Evolutionary conservation across 2,888 invertebrate genomes (phyloP).

Genomic region (Coelogynopora nodosa): DNA sequence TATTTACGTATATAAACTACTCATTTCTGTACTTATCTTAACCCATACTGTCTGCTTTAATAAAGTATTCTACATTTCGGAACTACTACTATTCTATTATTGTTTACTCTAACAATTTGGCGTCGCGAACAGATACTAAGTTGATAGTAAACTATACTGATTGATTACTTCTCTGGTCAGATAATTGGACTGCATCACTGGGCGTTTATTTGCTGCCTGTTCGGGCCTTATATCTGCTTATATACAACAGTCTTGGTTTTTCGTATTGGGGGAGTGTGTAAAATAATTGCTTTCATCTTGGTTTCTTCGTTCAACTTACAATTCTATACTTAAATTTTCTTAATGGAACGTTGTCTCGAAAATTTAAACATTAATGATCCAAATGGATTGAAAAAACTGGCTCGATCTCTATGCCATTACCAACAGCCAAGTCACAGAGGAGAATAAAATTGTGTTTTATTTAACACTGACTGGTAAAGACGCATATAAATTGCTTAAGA

Average conservation of each 20-base stretch:
- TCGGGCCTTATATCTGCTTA: background rate
- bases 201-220: background rate
- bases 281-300: background rate
- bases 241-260: background rate
- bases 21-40: no score
- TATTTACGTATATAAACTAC: no score
- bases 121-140: no score
- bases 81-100: no score
- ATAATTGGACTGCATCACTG: background rate
- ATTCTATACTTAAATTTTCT: background rate
- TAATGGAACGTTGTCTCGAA: background rate
- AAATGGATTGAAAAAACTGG: background rate
- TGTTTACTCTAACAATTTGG: no score
- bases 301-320: background rate
- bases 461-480: background rate
- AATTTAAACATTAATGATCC: background rate
- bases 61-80: no score
- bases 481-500: background rate
- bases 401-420: background rate
- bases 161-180: background rate
- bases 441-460: background rate
- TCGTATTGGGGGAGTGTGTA: background rate
- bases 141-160: no score
- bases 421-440: background rate
- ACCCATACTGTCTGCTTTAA: no score